These are phyloP conservation scores for Leucophora obtusa DNA, from an alignment of 2,888 invertebrate genomes.

Conservation along the genomic window DNA sequence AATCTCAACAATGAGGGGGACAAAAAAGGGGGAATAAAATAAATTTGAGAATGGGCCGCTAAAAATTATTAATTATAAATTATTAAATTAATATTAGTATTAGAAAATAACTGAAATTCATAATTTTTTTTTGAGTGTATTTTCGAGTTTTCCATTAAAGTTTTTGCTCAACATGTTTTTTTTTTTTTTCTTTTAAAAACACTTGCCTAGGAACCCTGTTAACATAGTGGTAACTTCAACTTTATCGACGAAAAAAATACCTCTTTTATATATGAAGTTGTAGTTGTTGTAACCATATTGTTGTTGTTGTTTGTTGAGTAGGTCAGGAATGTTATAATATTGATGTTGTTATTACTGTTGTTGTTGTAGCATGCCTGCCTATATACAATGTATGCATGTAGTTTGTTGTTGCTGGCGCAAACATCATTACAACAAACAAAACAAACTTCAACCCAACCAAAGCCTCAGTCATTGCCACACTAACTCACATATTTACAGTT, in stretches of 20 bases:
- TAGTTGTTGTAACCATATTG: constrained; percentile 8
- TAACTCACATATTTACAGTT: constrained; percentile 52
- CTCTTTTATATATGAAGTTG: constrained; percentile 1
- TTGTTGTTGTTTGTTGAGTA: constrained; percentile 45
- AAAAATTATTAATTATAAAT: too few species aligned
- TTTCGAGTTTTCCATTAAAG: not conserved
- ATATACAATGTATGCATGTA: not conserved
- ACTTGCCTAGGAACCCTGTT: constrained; percentile 17
- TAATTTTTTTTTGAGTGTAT: not conserved
- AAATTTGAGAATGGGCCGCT: too few species aligned
- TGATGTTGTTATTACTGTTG: constrained; percentile 6
- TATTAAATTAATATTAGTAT: too few species aligned
- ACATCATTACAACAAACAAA: constrained; percentile 8
- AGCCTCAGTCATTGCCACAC: constrained; percentile 52
- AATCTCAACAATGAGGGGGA: too few species aligned
- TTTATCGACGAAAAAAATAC: constrained; percentile 27
- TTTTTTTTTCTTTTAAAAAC: constrained; percentile 11
- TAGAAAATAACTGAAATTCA: too few species aligned
- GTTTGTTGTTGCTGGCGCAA: constrained; percentile 1
- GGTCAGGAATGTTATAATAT: constrained; percentile 51
- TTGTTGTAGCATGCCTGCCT: constrained; percentile 3
- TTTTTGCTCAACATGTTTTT: not conserved
- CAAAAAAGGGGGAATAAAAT: too few species aligned
- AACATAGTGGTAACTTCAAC: constrained; percentile 35
- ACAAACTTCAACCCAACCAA: constrained; percentile 31